These are phyloP conservation scores for Bettongia penicillata DNA, from an alignment of 2,113 vertebrate species.

Conservation along the genomic window DNA sequence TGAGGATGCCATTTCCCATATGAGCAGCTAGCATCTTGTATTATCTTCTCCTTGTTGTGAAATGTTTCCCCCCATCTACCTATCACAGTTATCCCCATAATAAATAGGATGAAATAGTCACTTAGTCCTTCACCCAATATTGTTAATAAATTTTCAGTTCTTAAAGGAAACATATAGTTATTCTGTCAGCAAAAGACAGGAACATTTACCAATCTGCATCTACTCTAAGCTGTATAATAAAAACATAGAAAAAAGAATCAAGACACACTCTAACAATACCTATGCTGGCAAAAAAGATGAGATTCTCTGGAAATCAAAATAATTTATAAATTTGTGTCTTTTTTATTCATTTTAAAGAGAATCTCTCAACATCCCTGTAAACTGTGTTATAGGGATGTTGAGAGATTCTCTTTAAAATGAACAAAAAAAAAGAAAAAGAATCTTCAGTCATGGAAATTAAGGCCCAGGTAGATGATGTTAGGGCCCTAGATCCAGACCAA, in stretches of 20 bases:
- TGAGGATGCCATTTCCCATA: neutral
- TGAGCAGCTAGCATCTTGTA: neutral
- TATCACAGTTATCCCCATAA: neutral
- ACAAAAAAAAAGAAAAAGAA: neutral
- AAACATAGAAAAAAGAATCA: neutral
- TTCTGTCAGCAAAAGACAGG: neutral
- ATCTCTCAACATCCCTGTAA: neutral
- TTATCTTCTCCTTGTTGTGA: neutral
- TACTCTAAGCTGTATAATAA: rapidly evolving
- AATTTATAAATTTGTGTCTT: neutral
- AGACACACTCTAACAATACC: neutral
- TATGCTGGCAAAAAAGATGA: neutral
- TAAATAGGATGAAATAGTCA: neutral
- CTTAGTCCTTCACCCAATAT: neutral
- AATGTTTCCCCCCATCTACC: neutral
- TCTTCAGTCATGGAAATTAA: neutral
- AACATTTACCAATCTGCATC: neutral
- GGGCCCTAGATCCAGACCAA: neutral
- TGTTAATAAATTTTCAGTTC: rapidly evolving
- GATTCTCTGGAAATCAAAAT: neutral
- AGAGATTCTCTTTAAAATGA: too few relatives aligned
- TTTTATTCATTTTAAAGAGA: neutral
- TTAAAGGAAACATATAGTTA: rapidly evolving
- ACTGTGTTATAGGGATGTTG: neutral
- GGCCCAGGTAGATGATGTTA: neutral